Evolutionary conservation across 2,888 invertebrate species (phyloP).

Genomic region (Sisyra terminalis): DNA sequence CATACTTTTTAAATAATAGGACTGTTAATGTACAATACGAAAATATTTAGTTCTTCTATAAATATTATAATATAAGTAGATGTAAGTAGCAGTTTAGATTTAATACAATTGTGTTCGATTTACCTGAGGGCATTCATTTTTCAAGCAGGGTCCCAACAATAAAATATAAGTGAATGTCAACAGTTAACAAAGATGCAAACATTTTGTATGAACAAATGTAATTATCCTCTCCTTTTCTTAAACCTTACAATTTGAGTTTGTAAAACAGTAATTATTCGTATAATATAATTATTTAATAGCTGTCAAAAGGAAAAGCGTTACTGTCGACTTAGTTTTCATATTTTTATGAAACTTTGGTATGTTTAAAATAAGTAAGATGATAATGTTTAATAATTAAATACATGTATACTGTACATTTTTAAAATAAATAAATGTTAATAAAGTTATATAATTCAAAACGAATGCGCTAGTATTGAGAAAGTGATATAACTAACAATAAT

Average conservation of each 20-base stretch:
- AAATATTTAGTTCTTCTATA: slow-evolving; percentile 1
- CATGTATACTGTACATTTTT: slow-evolving; percentile 6
- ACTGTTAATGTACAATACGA: neutral
- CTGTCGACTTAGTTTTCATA: slow-evolving; percentile 3
- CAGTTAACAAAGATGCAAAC: slow-evolving; percentile 17
- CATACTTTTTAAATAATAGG: no score
- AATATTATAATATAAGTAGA: neutral
- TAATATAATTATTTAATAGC: neutral
- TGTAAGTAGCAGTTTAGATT: neutral
- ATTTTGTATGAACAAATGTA: neutral
- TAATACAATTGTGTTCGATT: slow-evolving; percentile 12
- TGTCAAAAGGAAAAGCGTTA: neutral
- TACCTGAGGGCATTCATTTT: slow-evolving; percentile 24
- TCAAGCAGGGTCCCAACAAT: slow-evolving; percentile 30
- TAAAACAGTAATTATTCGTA: neutral
- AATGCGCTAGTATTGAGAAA: neutral
- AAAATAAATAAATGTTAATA: slow-evolving; percentile 1
- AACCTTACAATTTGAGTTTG: neutral
- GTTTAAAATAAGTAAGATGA: neutral
- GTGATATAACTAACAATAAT: neutral
- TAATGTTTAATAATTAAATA: slow-evolving; percentile 1
- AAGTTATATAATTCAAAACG: neutral
- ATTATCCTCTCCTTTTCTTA: neutral
- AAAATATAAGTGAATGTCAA: slow-evolving; percentile 21
- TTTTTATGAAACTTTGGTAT: slow-evolving; percentile 5